phyloP scores from a whole-genome alignment of 2,888 invertebrate species.

The Rhingia campestris region DNA sequence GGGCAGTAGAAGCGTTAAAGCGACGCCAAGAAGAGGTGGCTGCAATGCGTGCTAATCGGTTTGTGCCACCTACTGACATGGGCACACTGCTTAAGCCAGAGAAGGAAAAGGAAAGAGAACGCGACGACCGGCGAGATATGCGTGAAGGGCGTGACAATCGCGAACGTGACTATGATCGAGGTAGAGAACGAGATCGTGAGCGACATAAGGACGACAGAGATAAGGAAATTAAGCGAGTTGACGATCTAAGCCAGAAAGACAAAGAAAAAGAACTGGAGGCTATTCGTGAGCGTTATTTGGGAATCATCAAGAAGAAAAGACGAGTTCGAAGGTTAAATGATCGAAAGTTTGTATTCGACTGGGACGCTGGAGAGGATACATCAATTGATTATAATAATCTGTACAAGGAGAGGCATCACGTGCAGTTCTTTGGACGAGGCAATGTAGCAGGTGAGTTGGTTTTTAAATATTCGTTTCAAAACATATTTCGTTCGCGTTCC shows the following conservation, averaged over 20 bases:
- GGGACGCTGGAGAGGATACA: constrained; percentile 99
- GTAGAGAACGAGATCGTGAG: constrained; percentile 76
- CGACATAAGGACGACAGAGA: constrained; percentile 79
- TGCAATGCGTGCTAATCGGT: constrained; percentile 87
- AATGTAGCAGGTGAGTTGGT: constrained; percentile 88
- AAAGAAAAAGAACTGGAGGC: constrained; percentile 97
- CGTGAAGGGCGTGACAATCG: constrained; percentile 53
- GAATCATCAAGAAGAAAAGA: constrained; percentile 95
- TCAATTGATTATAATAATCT: constrained; percentile 98
- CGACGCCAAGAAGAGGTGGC: constrained; percentile 95
- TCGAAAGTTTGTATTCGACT: constrained; percentile 99
- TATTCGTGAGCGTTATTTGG: constrained; percentile 97
- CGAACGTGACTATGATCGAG: constrained; percentile 77
- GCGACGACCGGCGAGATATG: constrained; percentile 84
- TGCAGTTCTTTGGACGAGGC: constrained; percentile 98
- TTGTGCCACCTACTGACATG: constrained; percentile 29
- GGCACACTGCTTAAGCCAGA: constrained; percentile 39
- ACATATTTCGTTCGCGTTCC: not conserved
- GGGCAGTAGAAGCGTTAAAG: constrained; percentile 94
- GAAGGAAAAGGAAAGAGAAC: constrained; percentile 82
- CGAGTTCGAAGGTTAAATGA: constrained; percentile 97
- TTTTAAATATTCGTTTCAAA: not conserved
- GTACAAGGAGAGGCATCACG: constrained; percentile 98
- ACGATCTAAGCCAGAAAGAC: constrained; percentile 86
- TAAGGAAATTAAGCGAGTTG: constrained; percentile 82